Evolutionary conservation across 2,113 vertebrate genomes (phyloP).

Genomic region (Forbesichthys agassizii): DNA sequence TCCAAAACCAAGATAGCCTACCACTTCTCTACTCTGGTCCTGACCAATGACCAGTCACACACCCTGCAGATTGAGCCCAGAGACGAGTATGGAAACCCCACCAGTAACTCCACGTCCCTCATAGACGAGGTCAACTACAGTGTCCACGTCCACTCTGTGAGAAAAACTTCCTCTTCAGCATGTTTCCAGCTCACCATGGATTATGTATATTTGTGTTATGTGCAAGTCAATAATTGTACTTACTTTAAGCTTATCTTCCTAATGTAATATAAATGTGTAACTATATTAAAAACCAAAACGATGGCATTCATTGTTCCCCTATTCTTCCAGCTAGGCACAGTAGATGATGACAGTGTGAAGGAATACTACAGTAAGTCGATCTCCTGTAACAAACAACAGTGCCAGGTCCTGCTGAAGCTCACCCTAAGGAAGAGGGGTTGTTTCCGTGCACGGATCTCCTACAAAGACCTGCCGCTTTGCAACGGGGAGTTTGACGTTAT

Average conservation of each 20-base stretch:
- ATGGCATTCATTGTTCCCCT: slow-evolving; percentile 7
- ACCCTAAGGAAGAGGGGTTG: slow-evolving; percentile 88
- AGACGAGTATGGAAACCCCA: slow-evolving; percentile 97
- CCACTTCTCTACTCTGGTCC: slow-evolving; percentile 96
- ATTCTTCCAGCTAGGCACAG: slow-evolving; percentile 83
- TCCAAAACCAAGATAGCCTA: slow-evolving; percentile 97
- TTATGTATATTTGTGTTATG: neutral
- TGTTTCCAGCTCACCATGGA: slow-evolving; percentile 2
- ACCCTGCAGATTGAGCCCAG: slow-evolving; percentile 94
- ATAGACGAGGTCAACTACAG: slow-evolving; percentile 91
- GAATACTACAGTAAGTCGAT: slow-evolving; percentile 87
- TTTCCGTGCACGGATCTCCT: slow-evolving; percentile 91
- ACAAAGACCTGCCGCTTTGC: slow-evolving; percentile 92
- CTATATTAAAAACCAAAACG: neutral
- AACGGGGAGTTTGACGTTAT: slow-evolving; percentile 99
- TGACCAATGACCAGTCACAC: slow-evolving; percentile 91
- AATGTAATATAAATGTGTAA: neutral
- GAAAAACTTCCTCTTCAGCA: slow-evolving; percentile 16
- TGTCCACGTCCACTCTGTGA: slow-evolving; percentile 78
- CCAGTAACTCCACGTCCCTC: slow-evolving; percentile 88
- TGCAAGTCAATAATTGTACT: neutral
- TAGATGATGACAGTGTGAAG: slow-evolving; percentile 84
- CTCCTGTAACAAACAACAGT: slow-evolving; percentile 85
- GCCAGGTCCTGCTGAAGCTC: slow-evolving; percentile 88
- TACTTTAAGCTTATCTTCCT: slow-evolving; percentile 1